These are phyloP conservation scores for Megalops cyprinoides DNA, from an alignment of 2,797 vertebrate genomes.

Conservation along the genomic window DNA sequence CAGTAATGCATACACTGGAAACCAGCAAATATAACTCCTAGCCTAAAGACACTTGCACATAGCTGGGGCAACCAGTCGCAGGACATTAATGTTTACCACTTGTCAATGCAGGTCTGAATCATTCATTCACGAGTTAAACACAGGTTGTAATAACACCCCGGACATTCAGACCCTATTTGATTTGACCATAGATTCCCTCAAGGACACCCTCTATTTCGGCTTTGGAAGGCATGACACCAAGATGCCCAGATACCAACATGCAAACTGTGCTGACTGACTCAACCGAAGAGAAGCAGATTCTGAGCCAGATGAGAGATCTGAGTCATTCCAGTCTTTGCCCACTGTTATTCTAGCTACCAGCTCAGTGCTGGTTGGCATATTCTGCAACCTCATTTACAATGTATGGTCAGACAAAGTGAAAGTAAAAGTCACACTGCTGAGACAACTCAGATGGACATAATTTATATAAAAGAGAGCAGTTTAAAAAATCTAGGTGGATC, in stretches of 20 bases:
- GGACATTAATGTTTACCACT: too few relatives aligned
- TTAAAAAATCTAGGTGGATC: too few relatives aligned
- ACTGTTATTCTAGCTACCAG: neutral
- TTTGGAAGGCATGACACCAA: neutral
- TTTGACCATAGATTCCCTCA: neutral
- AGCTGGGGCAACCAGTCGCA: too few relatives aligned
- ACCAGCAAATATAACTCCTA: too few relatives aligned
- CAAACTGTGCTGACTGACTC: neutral
- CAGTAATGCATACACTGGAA: too few relatives aligned
- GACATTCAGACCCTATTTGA: neutral
- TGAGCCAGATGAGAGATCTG: neutral
- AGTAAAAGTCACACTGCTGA: neutral
- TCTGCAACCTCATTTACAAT: neutral
- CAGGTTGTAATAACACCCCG: neutral
- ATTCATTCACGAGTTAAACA: too few relatives aligned
- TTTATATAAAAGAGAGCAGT: neutral
- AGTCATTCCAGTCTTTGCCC: neutral
- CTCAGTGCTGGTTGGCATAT: neutral
- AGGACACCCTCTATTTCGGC: neutral
- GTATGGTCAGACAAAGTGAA: neutral
- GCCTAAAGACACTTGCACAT: too few relatives aligned
- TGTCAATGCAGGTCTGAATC: too few relatives aligned
- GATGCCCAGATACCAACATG: neutral
- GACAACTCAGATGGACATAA: neutral
- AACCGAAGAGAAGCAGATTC: neutral